phyloP scores from a whole-genome alignment of 2,113 vertebrate genomes.

The Apistogramma diplotaenia region DNA sequence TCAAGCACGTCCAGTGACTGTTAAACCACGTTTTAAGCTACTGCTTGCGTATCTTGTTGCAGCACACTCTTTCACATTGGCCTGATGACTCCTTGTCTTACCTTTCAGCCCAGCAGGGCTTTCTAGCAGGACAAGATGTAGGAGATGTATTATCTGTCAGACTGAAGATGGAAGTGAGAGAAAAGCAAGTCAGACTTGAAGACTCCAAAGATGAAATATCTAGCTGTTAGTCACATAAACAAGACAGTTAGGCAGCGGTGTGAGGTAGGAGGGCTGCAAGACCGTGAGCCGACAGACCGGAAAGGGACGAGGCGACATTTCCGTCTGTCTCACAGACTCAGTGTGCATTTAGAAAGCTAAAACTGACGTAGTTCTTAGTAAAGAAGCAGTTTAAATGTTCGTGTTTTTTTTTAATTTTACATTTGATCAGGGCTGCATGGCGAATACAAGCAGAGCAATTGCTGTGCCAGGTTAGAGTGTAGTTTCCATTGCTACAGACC shows the following conservation, averaged over 20 bases:
- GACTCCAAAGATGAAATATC: slow-evolving; percentile 21
- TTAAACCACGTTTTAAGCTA: not conserved
- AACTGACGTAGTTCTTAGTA: not conserved
- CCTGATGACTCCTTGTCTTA: slow-evolving; percentile 54
- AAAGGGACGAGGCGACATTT: slow-evolving; percentile 15
- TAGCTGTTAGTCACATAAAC: slow-evolving; percentile 42
- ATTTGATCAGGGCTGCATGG: not conserved
- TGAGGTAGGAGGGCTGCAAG: slow-evolving; percentile 29
- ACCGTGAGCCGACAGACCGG: slow-evolving; percentile 1
- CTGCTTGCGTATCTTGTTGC: not conserved
- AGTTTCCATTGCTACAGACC: slow-evolving; percentile 11
- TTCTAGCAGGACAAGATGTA: slow-evolving; percentile 70
- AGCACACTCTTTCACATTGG: not conserved
- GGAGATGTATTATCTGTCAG: slow-evolving; percentile 70
- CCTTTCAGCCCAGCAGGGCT: slow-evolving; percentile 79
- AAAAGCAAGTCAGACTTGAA: slow-evolving; percentile 30
- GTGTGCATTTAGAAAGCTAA: not conserved
- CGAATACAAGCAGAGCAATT: not conserved
- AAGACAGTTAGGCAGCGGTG: slow-evolving; percentile 16
- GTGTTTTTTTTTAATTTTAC: no score
- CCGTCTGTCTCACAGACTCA: not conserved
- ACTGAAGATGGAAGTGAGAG: slow-evolving; percentile 68
- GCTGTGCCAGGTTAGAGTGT: not conserved
- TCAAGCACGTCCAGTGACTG: not conserved
- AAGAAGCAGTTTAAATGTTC: not conserved